A percentile compares a stretch with the other conserved stretches of the same genome.
Conservation (phyloP, 2,113 vertebrate genomes). For the Anser brachyrhynchus region DNA sequence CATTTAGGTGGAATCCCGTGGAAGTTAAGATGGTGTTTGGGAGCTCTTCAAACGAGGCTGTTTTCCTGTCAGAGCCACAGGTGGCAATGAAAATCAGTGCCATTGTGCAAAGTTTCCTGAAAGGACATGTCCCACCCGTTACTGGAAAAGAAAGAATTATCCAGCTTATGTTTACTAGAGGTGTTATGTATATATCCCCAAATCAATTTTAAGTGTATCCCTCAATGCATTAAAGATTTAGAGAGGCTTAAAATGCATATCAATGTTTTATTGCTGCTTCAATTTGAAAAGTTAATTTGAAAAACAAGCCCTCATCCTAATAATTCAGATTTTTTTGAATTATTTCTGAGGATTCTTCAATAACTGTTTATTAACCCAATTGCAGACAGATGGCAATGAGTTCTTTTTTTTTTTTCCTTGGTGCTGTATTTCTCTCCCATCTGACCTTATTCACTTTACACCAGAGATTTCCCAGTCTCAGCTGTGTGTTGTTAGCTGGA, state of each 20-base stretch:
- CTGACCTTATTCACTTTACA: not conserved
- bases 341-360: not conserved
- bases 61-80: not conserved
- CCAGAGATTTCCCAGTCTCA: not conserved
- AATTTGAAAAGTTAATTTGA: slow-evolving; percentile 44
- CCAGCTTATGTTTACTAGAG: not conserved
- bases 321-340: not conserved
- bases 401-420: not conserved
- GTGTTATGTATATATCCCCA: not conserved
- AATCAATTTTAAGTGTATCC: not conserved
- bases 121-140: not conserved
- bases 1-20: not conserved
- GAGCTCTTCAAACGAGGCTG: not conserved
- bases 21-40: not conserved
- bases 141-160: not conserved
- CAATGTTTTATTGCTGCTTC: not conserved
- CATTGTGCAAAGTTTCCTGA: not conserved
- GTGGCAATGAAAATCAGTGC: not conserved
- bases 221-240: not conserved
- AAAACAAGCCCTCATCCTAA: not conserved
- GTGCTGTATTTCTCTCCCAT: not conserved
- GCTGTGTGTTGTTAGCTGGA: not conserved
- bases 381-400: not conserved
- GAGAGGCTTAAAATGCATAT: not conserved
- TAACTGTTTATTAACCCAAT: slow-evolving; percentile 7